Evolutionary conservation across 2,888 invertebrate genomes (phyloP).

Genomic region (Lamellibrachia columna): DNA sequence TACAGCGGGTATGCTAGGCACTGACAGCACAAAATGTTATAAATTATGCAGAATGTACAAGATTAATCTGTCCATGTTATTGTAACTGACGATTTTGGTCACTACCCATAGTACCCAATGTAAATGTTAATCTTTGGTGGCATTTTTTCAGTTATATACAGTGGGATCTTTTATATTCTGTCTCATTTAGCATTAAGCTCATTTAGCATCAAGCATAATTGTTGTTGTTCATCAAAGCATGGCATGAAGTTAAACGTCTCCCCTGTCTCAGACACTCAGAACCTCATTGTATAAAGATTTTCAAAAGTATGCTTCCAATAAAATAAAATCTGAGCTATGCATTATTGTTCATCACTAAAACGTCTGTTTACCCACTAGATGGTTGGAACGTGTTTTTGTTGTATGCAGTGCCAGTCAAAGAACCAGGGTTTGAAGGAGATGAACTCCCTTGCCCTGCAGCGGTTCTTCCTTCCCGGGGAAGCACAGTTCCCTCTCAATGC

Average conservation of each 20-base stretch:
- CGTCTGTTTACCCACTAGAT: neutral
- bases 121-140: neutral
- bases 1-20: slow-evolving; percentile 75
- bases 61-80: neutral
- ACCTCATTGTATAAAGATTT: neutral
- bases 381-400: neutral
- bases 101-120: neutral
- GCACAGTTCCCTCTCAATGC: slow-evolving; percentile 92
- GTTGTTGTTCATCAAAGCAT: no score
- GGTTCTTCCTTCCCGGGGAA: slow-evolving; percentile 97
- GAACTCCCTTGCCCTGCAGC: slow-evolving; percentile 88
- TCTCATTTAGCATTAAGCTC: no score
- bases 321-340: neutral
- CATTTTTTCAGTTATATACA: neutral
- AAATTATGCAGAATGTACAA: neutral
- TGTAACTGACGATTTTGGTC: neutral
- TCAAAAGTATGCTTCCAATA: neutral
- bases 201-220: no score
- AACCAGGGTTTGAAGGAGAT: slow-evolving; percentile 88
- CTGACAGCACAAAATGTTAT: neutral
- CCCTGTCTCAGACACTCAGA: neutral
- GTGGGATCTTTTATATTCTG: no score
- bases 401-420: slow-evolving; percentile 79
- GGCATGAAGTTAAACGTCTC: neutral
- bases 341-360: neutral